Base-by-base conservation (phyloP, 2,113 vertebrate genomes). In the Machaerirhynchus nigripectus region DNA sequence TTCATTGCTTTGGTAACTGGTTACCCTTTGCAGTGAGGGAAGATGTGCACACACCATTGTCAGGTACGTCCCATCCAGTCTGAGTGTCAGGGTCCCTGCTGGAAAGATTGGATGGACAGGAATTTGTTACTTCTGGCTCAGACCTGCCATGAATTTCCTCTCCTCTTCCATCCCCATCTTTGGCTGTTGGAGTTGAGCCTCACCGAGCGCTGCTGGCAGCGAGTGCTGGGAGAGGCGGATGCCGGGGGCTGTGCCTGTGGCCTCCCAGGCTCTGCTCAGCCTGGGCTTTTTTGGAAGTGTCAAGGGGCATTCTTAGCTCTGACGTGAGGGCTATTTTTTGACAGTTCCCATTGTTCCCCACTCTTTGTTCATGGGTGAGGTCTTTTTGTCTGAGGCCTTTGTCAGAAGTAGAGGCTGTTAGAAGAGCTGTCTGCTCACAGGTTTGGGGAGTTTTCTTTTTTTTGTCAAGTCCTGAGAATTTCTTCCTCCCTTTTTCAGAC, bases 251-350 rank as follows among this genome's bases (percentile, higher is more conserved):
- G 59, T 16, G 59, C 70, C 77, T 39, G 52, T 6, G 11, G 44
- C 77, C 47, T 86, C 60, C 50, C 56, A 21, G 64, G 52, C 69
- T 65, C 59, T 37, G 44, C 67, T 94, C 77, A 47, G 64, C 64
- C 84, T 73, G 57, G 23, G 87, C 81, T 89, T 89, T 75, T 79
- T 69, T 82, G 84, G 87, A 76, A 79, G n/a, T 93, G 81, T 73
- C 26, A 64, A 60, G 87, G 65, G 59, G 49, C 70, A 75, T 91
- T 91, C 69, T 63, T 47, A 20, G 33, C 55, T 70, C 80, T 95
- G 93, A 95, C 2, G 2, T 16, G 60, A 95, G 87, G 80, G 89
- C 89, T 95, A 23, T 81, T 95, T 95, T 92, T 82, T 93, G 68
- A 78, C 55, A 37, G 59, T 91, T 95, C 79, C 73, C 40, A 68